Evolutionary conservation across 1,140 invertebrate genomes (phyloP).

Genomic region (Psilanteris sp.): DNA sequence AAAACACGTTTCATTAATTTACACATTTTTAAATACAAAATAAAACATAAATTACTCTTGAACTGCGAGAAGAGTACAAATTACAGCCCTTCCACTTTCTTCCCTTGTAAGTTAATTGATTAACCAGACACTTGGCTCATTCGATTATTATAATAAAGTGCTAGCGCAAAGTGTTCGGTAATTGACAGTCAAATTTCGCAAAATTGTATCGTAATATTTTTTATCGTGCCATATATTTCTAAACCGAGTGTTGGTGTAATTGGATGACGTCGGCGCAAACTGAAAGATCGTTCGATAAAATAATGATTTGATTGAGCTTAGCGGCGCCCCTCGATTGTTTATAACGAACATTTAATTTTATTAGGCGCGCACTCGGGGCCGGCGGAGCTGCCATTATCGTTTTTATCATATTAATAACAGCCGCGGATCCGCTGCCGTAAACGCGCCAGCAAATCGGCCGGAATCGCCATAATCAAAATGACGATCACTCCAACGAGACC

Average conservation of each 20-base stretch:
- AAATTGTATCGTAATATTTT: neutral
- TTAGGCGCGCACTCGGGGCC: slow-evolving; percentile 25
- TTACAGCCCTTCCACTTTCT: too few relatives aligned
- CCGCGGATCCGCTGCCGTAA: slow-evolving; percentile 31
- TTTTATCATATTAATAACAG: slow-evolving; percentile 55
- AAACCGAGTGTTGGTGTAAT: slow-evolving; percentile 7
- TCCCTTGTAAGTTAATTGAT: too few relatives aligned
- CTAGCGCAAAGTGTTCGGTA: too few relatives aligned
- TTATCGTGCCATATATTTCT: too few relatives aligned
- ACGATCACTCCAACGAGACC: slow-evolving; percentile 36
- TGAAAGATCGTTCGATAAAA: slow-evolving; percentile 26
- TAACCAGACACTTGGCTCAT: too few relatives aligned
- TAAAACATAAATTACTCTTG: too few relatives aligned
- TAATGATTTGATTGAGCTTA: slow-evolving; percentile 36
- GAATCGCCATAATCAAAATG: slow-evolving; percentile 39
- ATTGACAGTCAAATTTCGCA: neutral
- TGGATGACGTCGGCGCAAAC: slow-evolving; percentile 20
- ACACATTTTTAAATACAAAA: too few relatives aligned
- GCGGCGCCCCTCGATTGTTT: slow-evolving; percentile 26
- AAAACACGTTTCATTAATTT: too few relatives aligned
- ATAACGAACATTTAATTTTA: slow-evolving; percentile 52
- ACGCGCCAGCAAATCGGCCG: slow-evolving; percentile 14
- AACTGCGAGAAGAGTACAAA: too few relatives aligned
- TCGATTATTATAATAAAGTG: too few relatives aligned
- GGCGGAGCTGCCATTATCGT: slow-evolving; percentile 28